Evolutionary conservation across 2,113 vertebrate genomes (phyloP).

Genomic region (Coregonus clupeaformis): DNA sequence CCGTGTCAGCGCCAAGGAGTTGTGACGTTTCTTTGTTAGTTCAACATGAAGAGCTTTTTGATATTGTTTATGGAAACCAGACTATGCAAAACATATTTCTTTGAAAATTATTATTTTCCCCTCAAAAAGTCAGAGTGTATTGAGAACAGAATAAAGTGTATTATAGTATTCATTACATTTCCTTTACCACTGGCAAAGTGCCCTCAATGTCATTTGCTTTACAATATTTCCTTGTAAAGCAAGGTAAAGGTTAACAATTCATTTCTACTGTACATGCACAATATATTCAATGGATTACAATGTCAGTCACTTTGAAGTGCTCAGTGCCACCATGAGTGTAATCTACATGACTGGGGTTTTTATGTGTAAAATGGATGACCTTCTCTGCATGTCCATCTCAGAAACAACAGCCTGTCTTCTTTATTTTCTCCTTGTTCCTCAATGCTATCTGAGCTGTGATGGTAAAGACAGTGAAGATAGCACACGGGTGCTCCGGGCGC

Average conservation of each 20-base stretch:
- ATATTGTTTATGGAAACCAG: slow-evolving; percentile 58
- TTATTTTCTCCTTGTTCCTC: slow-evolving; percentile 2
- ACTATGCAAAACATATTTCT: slow-evolving; percentile 33
- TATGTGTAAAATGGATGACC: slow-evolving; percentile 39
- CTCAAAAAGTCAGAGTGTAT: background rate
- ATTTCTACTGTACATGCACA: slow-evolving; percentile 30
- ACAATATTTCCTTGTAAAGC: slow-evolving; percentile 19
- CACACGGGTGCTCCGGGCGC: slow-evolving; percentile 53
- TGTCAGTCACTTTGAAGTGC: slow-evolving; percentile 43
- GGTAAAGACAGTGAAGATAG: slow-evolving; percentile 57
- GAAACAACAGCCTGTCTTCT: slow-evolving; percentile 48
- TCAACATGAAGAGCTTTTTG: slow-evolving; percentile 67
- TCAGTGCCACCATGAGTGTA: slow-evolving; percentile 7
- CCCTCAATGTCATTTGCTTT: slow-evolving; percentile 33
- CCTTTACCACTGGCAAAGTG: slow-evolving; percentile 29
- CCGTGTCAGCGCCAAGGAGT: slow-evolving; percentile 49
- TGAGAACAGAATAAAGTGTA: too few relatives aligned
- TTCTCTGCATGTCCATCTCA: slow-evolving; percentile 40
- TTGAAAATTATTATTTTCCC: background rate
- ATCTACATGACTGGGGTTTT: background rate
- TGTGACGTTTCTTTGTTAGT: slow-evolving; percentile 67
- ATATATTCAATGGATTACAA: slow-evolving; percentile 31
- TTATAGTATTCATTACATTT: slow-evolving; percentile 48
- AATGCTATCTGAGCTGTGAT: slow-evolving; percentile 30
- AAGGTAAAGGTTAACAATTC: slow-evolving; percentile 10